Conservation (phyloP, 2,888 invertebrate species). For the Drosophila buzzatii region DNA sequence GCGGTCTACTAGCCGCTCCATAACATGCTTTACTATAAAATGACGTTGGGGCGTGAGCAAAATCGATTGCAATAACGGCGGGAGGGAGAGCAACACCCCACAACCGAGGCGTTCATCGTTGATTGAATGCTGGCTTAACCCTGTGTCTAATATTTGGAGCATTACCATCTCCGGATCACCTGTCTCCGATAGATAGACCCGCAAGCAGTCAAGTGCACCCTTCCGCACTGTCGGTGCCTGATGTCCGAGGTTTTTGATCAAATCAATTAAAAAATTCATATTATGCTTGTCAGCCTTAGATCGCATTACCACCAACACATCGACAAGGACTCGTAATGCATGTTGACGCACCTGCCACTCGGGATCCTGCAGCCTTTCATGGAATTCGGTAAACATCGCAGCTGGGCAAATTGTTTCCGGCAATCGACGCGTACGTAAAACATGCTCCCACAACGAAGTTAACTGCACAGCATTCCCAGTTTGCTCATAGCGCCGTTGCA, state of each 20-base stretch:
- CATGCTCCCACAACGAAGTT: conserved; percentile 93
- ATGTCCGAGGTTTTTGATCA: conserved; percentile 91
- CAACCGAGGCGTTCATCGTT: conserved; percentile 88
- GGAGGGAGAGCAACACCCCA: conserved; percentile 89
- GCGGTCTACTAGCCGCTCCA: conserved; percentile 87
- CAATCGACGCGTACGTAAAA: conserved; percentile 90
- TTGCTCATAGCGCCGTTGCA: conserved; percentile 61
- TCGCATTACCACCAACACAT: conserved; percentile 91
- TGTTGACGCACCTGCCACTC: conserved; percentile 94
- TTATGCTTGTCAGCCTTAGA: conserved; percentile 88
- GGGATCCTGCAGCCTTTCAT: conserved; percentile 90
- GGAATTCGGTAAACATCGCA: conserved; percentile 90
- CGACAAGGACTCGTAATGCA: conserved; percentile 91
- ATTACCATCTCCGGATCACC: conserved; percentile 89
- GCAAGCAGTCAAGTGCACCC: conserved; percentile 91
- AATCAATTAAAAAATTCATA: conserved; percentile 35
- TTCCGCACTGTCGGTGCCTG: conserved; percentile 92
- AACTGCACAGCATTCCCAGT: conserved; percentile 85
- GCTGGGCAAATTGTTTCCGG: conserved; percentile 89
- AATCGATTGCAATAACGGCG: conserved; percentile 87
- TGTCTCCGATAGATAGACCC: conserved; percentile 90
- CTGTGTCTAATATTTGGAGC: conserved; percentile 88
- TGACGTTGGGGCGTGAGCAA: conserved; percentile 86
- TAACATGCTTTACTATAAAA: conserved; percentile 86
- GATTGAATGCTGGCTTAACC: conserved; percentile 87